Evolutionary conservation across 2,888 invertebrate species (phyloP), one percentile per base, ranked within the genome.

Genomic region (Gonocerus acuteangulatus): DNA sequence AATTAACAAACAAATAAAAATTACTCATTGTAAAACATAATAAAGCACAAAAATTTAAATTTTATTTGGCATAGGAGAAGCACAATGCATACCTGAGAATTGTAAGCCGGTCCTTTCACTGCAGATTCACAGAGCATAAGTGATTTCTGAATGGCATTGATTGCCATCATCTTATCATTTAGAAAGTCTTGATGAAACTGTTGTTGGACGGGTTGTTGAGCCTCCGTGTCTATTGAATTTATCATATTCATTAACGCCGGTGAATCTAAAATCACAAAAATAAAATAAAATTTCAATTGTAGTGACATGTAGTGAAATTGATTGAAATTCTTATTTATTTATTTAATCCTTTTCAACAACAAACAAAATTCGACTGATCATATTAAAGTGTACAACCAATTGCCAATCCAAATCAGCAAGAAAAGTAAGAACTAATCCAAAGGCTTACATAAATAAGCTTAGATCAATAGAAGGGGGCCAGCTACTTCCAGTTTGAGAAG

Each of bases 111-210:
- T 69, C 80, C 80, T 73, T 84, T 85, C 61, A 83, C 79, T 6
- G 78, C 80, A 63, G 82, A 81, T 74, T 90, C 90, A 71, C 83
- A 87, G 70, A 85, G 86, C 93, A 95, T 95, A 71, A 95, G 78
- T 70, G 88, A 89, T 73, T 89, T 87, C 71, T 91, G 89, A 71
- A 95, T 95, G 48, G 87, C 90, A 72, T 86, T 89, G 66, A 95
- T 95, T 65, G 88, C 89, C 75, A 85, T 83, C 75, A 85, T 83
- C 72, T 86, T 86, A 72, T 88, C 88, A 71, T 82, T 83, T 70
- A 82, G 75, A 60, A 77, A 78, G 73, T 78, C 71, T 48, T 73
- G 76, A 15, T 65, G 67, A 59, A 67, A 65, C 27, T 16, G 36
- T 47, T 57, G 57, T 19, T 57, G 57, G 3, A 34, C 32, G 16